Evolutionary conservation across 2,797 vertebrate genomes (phyloP).

Genomic region (Setipinna tenuifilis): DNA sequence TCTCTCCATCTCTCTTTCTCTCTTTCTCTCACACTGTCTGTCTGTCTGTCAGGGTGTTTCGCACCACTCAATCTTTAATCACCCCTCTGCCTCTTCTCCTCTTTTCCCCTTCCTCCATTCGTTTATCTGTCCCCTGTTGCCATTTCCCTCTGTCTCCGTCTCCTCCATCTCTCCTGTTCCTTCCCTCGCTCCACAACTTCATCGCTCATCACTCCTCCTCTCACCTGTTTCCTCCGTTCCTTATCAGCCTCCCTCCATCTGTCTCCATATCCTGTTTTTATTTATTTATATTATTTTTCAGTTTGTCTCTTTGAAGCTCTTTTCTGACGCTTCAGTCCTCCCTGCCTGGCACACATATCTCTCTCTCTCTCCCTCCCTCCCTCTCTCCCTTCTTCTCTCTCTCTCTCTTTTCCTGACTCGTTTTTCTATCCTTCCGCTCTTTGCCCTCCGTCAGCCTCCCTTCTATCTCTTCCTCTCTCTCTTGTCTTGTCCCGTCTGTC

Average conservation of each 20-base stretch:
- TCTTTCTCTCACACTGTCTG: not conserved
- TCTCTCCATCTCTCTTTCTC: not conserved
- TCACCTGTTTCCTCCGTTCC: slow-evolving; percentile 59
- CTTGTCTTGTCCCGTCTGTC: no score
- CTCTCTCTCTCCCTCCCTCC: slow-evolving; percentile 21
- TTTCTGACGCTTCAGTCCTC: not conserved
- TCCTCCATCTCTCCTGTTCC: not conserved
- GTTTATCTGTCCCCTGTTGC: not conserved
- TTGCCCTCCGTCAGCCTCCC: slow-evolving; percentile 6
- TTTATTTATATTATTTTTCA: slow-evolving; percentile 57
- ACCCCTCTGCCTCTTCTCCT: not conserved
- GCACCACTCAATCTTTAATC: slow-evolving; percentile 10
- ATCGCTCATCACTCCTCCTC: slow-evolving; percentile 41
- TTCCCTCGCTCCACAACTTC: slow-evolving; percentile 23
- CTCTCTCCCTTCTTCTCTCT: slow-evolving; percentile 30
- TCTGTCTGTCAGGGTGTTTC: not conserved
- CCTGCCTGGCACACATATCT: no score
- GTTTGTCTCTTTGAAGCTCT: not conserved
- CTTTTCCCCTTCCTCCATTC: not conserved
- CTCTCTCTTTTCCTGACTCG: slow-evolving; percentile 38
- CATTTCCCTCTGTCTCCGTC: not conserved
- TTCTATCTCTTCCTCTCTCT: slow-evolving; percentile 32
- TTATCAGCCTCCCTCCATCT: slow-evolving; percentile 70
- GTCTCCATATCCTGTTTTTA: slow-evolving; percentile 59
- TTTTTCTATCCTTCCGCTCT: not conserved